Conservation (phyloP, 2,113 vertebrate genomes). For the Ibidorhyncha struthersii region DNA sequence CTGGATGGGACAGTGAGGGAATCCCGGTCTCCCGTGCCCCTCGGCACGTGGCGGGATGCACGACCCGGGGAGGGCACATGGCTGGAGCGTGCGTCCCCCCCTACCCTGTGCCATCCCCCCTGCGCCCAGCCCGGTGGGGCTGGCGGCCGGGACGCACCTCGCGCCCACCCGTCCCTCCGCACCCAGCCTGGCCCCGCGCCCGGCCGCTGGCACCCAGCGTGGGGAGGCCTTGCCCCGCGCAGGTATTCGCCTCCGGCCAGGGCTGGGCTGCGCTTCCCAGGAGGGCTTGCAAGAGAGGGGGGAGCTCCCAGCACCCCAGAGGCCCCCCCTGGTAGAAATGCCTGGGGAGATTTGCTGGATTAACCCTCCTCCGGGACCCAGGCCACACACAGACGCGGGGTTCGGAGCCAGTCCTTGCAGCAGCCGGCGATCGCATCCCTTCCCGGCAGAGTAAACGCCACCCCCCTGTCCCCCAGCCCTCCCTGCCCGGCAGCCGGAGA, state of each 20-base stretch:
- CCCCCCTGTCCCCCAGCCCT: background rate
- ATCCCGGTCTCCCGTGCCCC: background rate
- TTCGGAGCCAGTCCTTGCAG: background rate
- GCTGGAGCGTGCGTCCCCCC: too few relatives aligned
- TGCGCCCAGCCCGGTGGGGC: background rate
- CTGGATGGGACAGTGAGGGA: background rate
- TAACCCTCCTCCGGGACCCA: background rate
- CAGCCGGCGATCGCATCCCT: background rate
- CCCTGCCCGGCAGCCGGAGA: background rate
- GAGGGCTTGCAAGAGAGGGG: background rate
- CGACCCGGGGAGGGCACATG: background rate
- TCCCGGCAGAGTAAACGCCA: background rate
- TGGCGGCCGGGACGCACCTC: background rate
- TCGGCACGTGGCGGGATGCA: rapidly evolving
- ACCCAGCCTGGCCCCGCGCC: conserved; percentile 19
- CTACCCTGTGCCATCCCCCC: background rate
- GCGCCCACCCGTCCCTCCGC: background rate
- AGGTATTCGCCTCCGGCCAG: conserved; percentile 35
- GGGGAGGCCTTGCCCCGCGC: conserved; percentile 41
- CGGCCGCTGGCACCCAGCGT: conserved; percentile 21
- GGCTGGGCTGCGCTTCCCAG: conserved; percentile 34
- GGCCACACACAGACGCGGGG: background rate
- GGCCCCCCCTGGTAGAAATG: background rate
- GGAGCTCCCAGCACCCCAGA: background rate
- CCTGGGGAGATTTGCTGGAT: background rate